A percentile compares a stretch with the other conserved stretches of the same genome.
Evolutionary conservation across 2,113 vertebrate species (phyloP).

Genomic region (Ursus arctos): DNA sequence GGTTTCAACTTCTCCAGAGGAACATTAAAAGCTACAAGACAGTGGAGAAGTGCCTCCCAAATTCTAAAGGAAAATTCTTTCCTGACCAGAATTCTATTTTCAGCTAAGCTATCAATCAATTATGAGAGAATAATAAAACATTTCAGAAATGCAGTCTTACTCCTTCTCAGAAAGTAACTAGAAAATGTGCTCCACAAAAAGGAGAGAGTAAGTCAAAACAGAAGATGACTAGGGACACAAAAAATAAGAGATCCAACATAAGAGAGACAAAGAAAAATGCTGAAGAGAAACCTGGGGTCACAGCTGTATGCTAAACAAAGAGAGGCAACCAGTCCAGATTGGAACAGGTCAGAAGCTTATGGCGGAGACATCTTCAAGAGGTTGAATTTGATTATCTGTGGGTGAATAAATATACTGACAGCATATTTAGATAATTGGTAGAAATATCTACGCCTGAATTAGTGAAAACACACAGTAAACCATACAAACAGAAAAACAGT

Average conservation of each 20-base stretch:
- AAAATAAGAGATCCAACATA: background rate
- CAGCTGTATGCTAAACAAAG: background rate
- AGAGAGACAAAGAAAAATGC: background rate
- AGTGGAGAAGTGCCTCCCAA: background rate
- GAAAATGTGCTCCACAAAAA: background rate
- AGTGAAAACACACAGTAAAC: background rate
- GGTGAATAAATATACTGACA: background rate
- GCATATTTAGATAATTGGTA: background rate
- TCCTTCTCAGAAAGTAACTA: background rate
- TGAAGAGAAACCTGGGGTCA: background rate
- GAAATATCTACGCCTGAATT: background rate
- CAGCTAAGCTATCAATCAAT: background rate
- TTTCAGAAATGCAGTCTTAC: background rate
- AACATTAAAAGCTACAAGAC: background rate
- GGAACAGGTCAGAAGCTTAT: background rate
- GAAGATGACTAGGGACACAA: background rate
- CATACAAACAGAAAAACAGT: background rate
- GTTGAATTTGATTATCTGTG: background rate
- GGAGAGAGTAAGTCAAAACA: background rate
- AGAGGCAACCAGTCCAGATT: background rate
- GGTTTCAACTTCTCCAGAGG: background rate
- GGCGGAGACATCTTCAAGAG: background rate
- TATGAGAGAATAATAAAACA: background rate
- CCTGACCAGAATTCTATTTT: background rate
- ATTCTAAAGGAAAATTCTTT: background rate